Evolutionary conservation across 2,113 vertebrate species (phyloP).

Genomic region (Polypterus senegalus): DNA sequence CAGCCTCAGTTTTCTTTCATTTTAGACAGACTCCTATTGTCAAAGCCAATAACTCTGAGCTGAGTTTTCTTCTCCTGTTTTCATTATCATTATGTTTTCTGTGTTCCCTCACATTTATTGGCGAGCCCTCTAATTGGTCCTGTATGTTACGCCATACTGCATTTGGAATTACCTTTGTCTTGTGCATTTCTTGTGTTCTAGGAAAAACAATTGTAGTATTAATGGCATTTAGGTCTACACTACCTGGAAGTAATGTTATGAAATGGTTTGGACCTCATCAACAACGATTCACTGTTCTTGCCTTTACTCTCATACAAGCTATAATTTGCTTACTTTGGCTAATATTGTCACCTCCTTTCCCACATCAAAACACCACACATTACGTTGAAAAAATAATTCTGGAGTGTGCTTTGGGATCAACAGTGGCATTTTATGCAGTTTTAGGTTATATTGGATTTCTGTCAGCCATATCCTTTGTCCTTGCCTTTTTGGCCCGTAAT

Average conservation of each 20-base stretch:
- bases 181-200: slow-evolving; percentile 52
- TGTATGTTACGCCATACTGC: slow-evolving; percentile 52
- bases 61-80: slow-evolving; percentile 55
- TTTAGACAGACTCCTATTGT: slow-evolving; percentile 42
- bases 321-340: slow-evolving; percentile 47
- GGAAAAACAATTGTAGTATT: slow-evolving; percentile 58
- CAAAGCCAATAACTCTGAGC: slow-evolving; percentile 48
- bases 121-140: slow-evolving; percentile 42
- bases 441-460: slow-evolving; percentile 50
- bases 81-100: slow-evolving; percentile 51
- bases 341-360: slow-evolving; percentile 39
- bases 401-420: slow-evolving; percentile 39
- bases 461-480: slow-evolving; percentile 37
- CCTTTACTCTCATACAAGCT: slow-evolving; percentile 38
- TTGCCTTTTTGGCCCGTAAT: slow-evolving; percentile 48
- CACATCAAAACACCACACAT: slow-evolving; percentile 27
- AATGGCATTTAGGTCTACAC: slow-evolving; percentile 53
- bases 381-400: slow-evolving; percentile 41
- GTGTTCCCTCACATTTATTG: slow-evolving; percentile 49
- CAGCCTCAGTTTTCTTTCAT: slow-evolving; percentile 29
- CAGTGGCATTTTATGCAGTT: slow-evolving; percentile 40
- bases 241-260: slow-evolving; percentile 44
- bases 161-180: slow-evolving; percentile 51
- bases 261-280: slow-evolving; percentile 52
- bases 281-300: slow-evolving; percentile 39